Conservation (phyloP, 2,797 vertebrate genomes). For the Amblyraja radiata region DNA sequence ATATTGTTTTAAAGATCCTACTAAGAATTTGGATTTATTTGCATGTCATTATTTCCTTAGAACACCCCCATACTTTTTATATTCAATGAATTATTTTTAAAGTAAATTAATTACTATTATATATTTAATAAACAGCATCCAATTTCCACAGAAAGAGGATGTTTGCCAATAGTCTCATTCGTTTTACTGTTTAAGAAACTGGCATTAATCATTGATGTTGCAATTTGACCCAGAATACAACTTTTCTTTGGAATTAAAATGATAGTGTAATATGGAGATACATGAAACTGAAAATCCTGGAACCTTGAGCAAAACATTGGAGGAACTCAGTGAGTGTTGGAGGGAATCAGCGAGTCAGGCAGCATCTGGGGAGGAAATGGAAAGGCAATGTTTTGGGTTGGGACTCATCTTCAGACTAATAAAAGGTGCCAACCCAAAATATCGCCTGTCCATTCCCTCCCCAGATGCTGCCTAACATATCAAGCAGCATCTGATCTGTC, state of each 20-base stretch:
- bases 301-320: no score
- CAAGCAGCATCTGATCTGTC: no score
- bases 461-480: no score
- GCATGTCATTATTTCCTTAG: background rate
- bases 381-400: no score
- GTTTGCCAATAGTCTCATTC: background rate
- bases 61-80: background rate
- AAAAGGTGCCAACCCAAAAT: no score
- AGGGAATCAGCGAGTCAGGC: no score
- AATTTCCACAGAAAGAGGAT: background rate
- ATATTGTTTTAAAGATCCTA: background rate
- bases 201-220: background rate
- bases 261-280: background rate
- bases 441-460: no score
- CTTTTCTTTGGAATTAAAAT: background rate
- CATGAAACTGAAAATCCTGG: no score
- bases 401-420: no score
- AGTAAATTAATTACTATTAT: background rate
- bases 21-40: background rate
- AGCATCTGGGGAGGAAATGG: no score
- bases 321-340: no score
- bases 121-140: background rate
- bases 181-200: background rate
- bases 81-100: constrained; percentile 5
- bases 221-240: background rate